Base-by-base conservation (phyloP, 2,113 vertebrate genomes). In the Vombatus ursinus region DNA sequence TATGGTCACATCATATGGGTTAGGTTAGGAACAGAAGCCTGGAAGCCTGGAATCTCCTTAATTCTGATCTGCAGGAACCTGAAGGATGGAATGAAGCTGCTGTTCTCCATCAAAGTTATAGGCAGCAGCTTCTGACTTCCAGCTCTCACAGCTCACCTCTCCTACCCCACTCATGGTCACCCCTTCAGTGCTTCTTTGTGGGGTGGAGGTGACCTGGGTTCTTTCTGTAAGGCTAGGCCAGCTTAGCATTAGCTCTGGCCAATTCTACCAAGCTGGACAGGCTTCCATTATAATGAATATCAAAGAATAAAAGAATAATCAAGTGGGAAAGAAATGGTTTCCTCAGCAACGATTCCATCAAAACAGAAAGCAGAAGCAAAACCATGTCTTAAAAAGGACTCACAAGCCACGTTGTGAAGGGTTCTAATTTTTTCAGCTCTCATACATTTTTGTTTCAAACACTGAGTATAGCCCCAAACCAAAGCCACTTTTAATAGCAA, bases 401-500 rank as follows among this genome's bases (percentile, higher is more conserved):
- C n/a, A 84, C 44, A 44, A 84, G n/a, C 19, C n/a, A 1, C 68
- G 44, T 23, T 51, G 49, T 31, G 84, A 50, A 50, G 31, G 61
- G 37, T 49, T 93, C 31, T 51, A 93, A 77, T 51, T 84, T 10
- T 51, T 44, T 50, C 50, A 3, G 19, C 28, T 48, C 31, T 10
- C 31, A 93, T 8, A 50, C 22, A 50, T 24, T 93, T 11, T 93
- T 49, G 49, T 93, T 93, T 51, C 50, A 77, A 37, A 50, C 37
- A 68, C 49, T 24, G 92, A 84, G 57, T 50, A n/a, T 84, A 84
- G 49, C 10, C 49, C 90, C 24, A 37, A 16, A 77, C 57, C 54
- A 93, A 50, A 93, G 48, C 3, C 22, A 93, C 8, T 53, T 95
- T 93, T 5, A 96, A 11, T 49, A 92, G 11, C 68, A 96, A 94